phyloP scores from a whole-genome alignment of 1,140 invertebrate species.

The Tetramorium alpestre region DNA sequence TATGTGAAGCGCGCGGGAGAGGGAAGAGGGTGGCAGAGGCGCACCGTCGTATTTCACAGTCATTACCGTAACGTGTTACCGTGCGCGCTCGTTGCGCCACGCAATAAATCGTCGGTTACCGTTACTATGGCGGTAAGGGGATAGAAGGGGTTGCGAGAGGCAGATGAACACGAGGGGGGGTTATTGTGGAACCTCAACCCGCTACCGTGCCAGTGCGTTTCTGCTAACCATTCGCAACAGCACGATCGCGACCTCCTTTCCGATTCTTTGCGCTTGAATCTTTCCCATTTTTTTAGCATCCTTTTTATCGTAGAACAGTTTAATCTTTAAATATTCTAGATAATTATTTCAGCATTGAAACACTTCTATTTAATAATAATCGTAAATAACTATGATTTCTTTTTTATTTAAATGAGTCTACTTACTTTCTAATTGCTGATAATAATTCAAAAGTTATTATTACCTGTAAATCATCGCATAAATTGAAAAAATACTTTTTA shows the following conservation, averaged over 20 bases:
- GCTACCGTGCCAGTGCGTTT: slow-evolving; percentile 38
- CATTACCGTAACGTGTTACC: slow-evolving; percentile 82
- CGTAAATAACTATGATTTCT: neutral
- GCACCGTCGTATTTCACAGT: slow-evolving; percentile 83
- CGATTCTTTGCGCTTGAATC: slow-evolving; percentile 18
- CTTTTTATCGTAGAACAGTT: neutral
- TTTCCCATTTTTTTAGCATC: neutral
- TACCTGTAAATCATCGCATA: neutral
- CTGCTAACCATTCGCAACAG: slow-evolving; percentile 45
- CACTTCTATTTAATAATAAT: neutral
- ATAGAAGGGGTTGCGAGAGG: slow-evolving; percentile 32
- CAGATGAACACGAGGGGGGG: slow-evolving; percentile 56
- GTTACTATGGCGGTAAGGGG: slow-evolving; percentile 69
- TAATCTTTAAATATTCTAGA: neutral
- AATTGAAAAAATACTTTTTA: neutral
- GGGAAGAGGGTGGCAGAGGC: slow-evolving; percentile 50
- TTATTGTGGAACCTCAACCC: slow-evolving; percentile 65
- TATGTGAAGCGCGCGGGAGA: neutral
- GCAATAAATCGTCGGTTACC: slow-evolving; percentile 82
- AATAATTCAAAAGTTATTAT: neutral
- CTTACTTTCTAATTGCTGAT: neutral
- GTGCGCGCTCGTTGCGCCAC: slow-evolving; percentile 75
- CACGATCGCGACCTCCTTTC: slow-evolving; percentile 65
- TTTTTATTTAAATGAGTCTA: neutral
- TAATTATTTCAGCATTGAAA: neutral